Percentiles rank a stretch among this genome's conserved stretches.
Conservation (phyloP, 2,797 vertebrate species). For the Schizothorax lantsangensis region DNA sequence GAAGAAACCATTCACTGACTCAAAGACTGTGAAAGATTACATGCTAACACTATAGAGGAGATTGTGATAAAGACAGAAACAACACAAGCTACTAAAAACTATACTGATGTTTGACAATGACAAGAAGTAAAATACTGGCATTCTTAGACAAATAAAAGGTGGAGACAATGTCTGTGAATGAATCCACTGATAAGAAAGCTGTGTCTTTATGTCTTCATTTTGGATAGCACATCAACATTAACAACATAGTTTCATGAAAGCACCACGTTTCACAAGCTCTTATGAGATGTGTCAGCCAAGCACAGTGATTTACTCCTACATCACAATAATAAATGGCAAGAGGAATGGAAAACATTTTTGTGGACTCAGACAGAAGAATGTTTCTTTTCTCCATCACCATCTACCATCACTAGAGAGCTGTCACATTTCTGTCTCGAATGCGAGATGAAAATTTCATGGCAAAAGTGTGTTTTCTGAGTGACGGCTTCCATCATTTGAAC, state of each 20-base stretch:
- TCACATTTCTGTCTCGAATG: not conserved
- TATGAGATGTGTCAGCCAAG: not conserved
- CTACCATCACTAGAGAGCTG: not conserved
- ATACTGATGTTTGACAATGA: not conserved
- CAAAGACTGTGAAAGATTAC: not conserved
- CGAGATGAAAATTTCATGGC: not conserved
- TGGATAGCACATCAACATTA: not conserved
- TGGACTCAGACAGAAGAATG: not conserved
- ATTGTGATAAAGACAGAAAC: not conserved
- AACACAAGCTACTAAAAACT: not conserved
- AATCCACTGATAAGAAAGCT: slow-evolving; percentile 1
- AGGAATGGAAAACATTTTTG: not conserved
- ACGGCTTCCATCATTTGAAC: not conserved
- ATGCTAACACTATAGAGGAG: not conserved
- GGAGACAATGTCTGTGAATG: not conserved
- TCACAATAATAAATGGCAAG: not conserved
- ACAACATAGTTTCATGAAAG: not conserved
- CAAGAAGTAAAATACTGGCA: not conserved
- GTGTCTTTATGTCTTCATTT: not conserved
- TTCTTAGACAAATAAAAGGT: not conserved
- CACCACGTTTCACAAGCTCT: not conserved
- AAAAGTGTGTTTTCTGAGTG: slow-evolving; percentile 14
- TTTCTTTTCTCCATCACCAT: not conserved
- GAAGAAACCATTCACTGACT: not conserved
- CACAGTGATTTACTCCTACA: not conserved